Base-by-base conservation (phyloP, 2,113 vertebrate species). In the Sebastes schlegelii region DNA sequence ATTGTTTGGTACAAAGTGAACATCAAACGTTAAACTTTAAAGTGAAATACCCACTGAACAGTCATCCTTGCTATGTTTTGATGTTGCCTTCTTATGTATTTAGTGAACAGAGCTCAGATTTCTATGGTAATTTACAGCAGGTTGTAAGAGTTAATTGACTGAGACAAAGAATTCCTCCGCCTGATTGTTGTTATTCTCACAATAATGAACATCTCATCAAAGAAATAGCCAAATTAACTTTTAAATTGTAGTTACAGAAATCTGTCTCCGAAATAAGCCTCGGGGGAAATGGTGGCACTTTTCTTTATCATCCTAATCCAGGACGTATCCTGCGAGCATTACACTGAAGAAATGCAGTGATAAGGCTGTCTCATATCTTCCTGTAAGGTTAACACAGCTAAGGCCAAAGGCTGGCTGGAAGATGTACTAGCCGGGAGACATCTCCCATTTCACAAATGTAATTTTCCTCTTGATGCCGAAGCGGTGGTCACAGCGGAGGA, bases 391-490 rank as follows among this genome's bases (percentile, higher is more conserved):
- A 84, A 73, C 69, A 68, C 17, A 72, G 82, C 42, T 4, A 34
- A 76, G 71, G 71, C 63, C 70, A 72, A 52, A 65, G 61, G 77
- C n/a, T 75, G 11, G 19, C 43, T 12, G n/a, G 54, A 51, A 54
- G 61, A 84, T 80, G 57, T 54, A 21, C 69, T 83, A 0, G 23
- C 60, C 5, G 6, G 58, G 79, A 55, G 58, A 88, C 45, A 46
- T 83, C 67, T 85, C 42, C 65, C 16, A 62, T 79, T 84, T 86
- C 42, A 70, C 40, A 23, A 72, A 84, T 80, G 70, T 57, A 65
- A 83, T 81, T 84, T 75, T 73, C 23, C 21, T 85, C 63, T 23
- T 83, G 64, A 80, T 57, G 64, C 23, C 19, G 17, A 11, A 55
- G 40, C 58, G 74, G 64, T 55, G 61, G 66, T 79, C 67, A 64